Conservation (phyloP, 2,888 invertebrate species). For the Mellilla xanthometata region DNA sequence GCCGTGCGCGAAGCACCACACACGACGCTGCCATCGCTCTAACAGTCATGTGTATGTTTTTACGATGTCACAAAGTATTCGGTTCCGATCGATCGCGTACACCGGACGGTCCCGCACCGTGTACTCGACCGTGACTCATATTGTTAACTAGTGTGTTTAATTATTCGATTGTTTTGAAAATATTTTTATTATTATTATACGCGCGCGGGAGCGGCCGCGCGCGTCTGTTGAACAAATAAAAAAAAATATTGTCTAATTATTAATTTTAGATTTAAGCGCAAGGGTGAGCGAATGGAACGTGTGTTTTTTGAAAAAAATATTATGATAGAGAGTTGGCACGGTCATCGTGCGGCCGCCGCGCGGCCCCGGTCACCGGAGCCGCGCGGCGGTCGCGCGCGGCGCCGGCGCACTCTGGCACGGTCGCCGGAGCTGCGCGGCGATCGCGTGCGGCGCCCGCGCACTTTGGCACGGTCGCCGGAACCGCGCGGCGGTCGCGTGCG, state of each 20-base stretch:
- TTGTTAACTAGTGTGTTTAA: slow-evolving; percentile 83
- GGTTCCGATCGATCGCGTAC: slow-evolving; percentile 47
- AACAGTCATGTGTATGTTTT: slow-evolving; percentile 63
- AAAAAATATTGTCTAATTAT: slow-evolving; percentile 82
- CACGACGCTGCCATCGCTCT: slow-evolving; percentile 61
- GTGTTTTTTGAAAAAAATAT: slow-evolving; percentile 69
- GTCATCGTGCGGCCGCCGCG: no score
- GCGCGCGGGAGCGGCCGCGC: slow-evolving; percentile 71
- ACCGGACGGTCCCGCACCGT: slow-evolving; percentile 31
- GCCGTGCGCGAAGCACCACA: slow-evolving; percentile 39
- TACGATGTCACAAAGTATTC: slow-evolving; percentile 56
- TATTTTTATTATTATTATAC: slow-evolving; percentile 81
- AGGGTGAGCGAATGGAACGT: slow-evolving; percentile 78
- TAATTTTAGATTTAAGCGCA: slow-evolving; percentile 82
- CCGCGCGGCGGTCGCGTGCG: slow-evolving; percentile 41
- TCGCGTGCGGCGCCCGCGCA: no score
- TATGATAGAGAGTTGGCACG: slow-evolving; percentile 73
- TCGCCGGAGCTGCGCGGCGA: slow-evolving; percentile 53
- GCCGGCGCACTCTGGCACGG: no score
- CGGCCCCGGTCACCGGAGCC: no score
- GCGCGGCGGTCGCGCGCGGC: no score
- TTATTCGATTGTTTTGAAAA: slow-evolving; percentile 83
- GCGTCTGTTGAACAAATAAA: slow-evolving; percentile 82
- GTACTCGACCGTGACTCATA: slow-evolving; percentile 70
- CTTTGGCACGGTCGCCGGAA: slow-evolving; percentile 58